A percentile compares a stretch with the other conserved stretches of the same genome.
Conservation (phyloP, 92 coral and sea anemone genomes). For the Isaurus tuberculatus region DNA sequence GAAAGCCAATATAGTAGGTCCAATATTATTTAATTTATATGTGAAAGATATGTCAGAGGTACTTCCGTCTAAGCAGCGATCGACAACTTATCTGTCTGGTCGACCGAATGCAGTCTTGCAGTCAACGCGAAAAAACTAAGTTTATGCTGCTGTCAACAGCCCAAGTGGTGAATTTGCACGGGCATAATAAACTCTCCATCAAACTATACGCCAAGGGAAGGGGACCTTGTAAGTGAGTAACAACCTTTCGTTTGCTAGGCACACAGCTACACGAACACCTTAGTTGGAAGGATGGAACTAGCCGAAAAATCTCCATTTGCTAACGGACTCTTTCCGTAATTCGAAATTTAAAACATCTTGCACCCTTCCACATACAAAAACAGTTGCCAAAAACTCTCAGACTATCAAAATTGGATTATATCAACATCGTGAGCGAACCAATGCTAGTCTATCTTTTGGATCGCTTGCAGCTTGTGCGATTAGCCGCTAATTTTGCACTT, state of each 20-base stretch:
- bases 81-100: neutral
- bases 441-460: too few species aligned
- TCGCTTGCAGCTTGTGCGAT: too few species aligned
- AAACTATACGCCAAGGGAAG: neutral
- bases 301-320: neutral
- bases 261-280: constrained; percentile 37
- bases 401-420: too few species aligned
- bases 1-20: too few species aligned
- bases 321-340: constrained; percentile 42
- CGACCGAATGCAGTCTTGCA: neutral
- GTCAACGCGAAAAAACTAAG: neutral
- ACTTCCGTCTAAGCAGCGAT: neutral
- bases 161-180: neutral
- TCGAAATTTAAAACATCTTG: constrained; percentile 23
- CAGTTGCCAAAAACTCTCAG: constrained; percentile 20
- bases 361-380: constrained; percentile 25
- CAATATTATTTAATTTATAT: too few species aligned
- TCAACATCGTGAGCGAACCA: too few species aligned
- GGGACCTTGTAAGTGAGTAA: constrained; percentile 25
- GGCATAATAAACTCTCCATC: neutral
- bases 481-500: too few species aligned
- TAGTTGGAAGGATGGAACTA: constrained; percentile 17
- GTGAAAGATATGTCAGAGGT: too few species aligned
- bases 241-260: constrained; percentile 32
- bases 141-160: neutral